A percentile compares a stretch with the other conserved stretches of the same genome.
Conservation (phyloP, 2,888 invertebrate genomes). For the Nephrotoma flavescens region DNA sequence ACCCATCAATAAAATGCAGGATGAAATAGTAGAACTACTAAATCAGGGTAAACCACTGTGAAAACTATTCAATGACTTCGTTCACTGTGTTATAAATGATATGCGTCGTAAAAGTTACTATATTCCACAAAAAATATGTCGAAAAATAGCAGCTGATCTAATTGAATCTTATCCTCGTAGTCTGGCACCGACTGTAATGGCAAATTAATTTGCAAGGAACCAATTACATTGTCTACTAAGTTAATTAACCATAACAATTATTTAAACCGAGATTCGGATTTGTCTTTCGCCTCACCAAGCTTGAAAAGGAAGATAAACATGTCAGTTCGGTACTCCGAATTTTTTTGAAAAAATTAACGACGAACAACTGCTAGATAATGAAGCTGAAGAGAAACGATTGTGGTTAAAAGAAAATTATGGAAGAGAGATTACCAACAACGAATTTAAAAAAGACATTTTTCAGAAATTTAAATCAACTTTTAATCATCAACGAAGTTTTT, state of each 20-base stretch:
- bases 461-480: too few species aligned
- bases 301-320: neutral
- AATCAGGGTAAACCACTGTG: neutral
- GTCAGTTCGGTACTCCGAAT: neutral
- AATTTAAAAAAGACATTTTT: too few species aligned
- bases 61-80: neutral
- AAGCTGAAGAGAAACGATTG: too few species aligned
- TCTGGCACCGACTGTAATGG: neutral
- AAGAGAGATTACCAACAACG: too few species aligned
- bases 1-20: neutral
- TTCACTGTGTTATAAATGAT: neutral
- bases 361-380: too few species aligned
- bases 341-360: too few species aligned
- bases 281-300: neutral
- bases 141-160: neutral
- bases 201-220: neutral
- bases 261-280: neutral
- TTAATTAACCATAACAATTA: neutral
- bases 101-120: neutral
- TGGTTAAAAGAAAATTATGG: too few species aligned
- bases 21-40: neutral
- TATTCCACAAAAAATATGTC: neutral
- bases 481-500: too few species aligned
- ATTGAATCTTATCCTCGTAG: neutral
- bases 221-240: neutral